Evolutionary conservation across 2,888 invertebrate genomes (phyloP), one percentile per base, ranked within the genome.

Genomic region (Tenthredo mesomela): DNA sequence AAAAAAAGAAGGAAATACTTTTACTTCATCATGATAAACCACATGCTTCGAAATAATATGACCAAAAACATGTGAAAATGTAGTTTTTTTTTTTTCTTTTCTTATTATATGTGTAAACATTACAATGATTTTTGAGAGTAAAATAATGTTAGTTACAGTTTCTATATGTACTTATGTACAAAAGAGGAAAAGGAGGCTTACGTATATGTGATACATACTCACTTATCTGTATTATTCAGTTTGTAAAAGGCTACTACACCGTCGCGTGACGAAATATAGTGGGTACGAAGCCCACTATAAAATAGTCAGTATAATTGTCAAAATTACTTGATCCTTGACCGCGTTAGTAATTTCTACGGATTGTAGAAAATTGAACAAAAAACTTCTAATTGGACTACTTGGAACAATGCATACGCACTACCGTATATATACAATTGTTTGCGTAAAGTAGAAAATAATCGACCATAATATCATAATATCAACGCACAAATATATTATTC

Each of bases 261-360:
- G 40, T 80, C 40, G 80, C 80, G 80, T 40, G 61, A 80, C 61
- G 40, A 80, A 61, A 80, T 54, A 80, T 54, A 54, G 80, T 37
- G 61, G 40, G 80, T 21, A 80, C 40, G 40, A 80, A 80, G 37
- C 61, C 40, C 15, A 43, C 12, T 61, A 47, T 54, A 47, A 6
- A 50, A 54, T 50, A 77, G 43, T 40, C 29, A 54, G 77, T 18
- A 33, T 77, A 84, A 84, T 85, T 85, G 84, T 85, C 67, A 84
- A 85, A 85, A 84, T 85, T 85, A 54, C 33, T 65, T 50, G 67
- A 85, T 70, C 85, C 83, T 85, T 85, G 85, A 84, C 85, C 85
- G 85, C 85, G 40, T 70, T 85, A 7, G 58, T 50, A 15, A 47
- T 71, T 83, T 71, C 73, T 43, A 67, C 43, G 67, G 40, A 80